These are phyloP conservation scores for Polypedilum pembai DNA, from an alignment of 1,140 invertebrate species.

Conservation along the genomic window DNA sequence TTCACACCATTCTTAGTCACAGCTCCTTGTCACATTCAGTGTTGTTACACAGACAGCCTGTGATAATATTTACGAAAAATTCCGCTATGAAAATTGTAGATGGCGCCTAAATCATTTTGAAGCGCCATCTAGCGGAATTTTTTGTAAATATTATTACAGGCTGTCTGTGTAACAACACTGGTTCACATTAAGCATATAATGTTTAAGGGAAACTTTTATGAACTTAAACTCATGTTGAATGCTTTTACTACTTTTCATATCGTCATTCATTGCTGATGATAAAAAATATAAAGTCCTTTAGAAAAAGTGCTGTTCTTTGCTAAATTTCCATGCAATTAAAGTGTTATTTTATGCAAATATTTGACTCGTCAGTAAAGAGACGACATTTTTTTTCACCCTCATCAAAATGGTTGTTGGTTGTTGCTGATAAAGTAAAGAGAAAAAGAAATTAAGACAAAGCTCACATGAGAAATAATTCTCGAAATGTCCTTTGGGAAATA, in stretches of 20 bases:
- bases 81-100: too few relatives aligned
- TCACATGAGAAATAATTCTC: conserved; percentile 25
- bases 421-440: not conserved
- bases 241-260: not conserved
- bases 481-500: not conserved
- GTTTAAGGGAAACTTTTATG: not conserved
- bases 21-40: not conserved
- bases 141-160: too few relatives aligned
- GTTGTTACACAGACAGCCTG: too few relatives aligned
- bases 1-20: not conserved
- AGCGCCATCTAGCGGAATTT: too few relatives aligned
- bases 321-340: conserved; percentile 25
- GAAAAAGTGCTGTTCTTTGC: conserved; percentile 14
- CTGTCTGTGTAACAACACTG: too few relatives aligned
- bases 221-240: not conserved
- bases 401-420: not conserved
- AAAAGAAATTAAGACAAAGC: conserved; percentile 28
- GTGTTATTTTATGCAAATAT: conserved; percentile 25
- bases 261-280: not conserved
- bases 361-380: not conserved
- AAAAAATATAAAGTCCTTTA: conserved; percentile 14
- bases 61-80: too few relatives aligned
- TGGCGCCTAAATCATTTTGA: too few relatives aligned
- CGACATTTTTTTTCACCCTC: not conserved
- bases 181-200: too few relatives aligned